These are phyloP conservation scores for Scortum barcoo DNA, from an alignment of 2,113 vertebrate species.

Conservation along the genomic window DNA sequence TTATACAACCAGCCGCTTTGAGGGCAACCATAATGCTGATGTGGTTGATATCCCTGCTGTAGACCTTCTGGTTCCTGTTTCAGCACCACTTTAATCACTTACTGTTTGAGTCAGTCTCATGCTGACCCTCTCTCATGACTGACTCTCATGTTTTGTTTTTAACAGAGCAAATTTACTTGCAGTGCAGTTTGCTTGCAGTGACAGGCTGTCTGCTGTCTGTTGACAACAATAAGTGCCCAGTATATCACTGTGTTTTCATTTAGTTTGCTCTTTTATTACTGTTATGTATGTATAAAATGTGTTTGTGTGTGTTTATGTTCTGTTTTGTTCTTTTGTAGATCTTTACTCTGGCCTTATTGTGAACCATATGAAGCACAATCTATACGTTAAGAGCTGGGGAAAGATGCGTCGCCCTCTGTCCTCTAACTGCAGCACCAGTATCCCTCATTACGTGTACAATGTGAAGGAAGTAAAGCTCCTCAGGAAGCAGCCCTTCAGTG, in stretches of 20 bases:
- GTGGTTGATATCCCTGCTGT: neutral
- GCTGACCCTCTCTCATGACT: too few relatives aligned
- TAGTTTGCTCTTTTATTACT: neutral
- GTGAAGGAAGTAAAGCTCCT: constrained; percentile 13
- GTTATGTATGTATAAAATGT: neutral
- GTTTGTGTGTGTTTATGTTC: neutral
- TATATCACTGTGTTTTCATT: neutral
- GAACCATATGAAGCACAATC: neutral
- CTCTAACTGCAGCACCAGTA: constrained; percentile 60
- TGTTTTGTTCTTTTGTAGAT: constrained; percentile 46
- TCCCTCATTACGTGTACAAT: constrained; percentile 59
- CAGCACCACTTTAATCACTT: neutral
- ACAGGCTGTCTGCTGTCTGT: neutral
- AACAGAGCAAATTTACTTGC: too few relatives aligned
- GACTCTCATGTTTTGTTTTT: too few relatives aligned
- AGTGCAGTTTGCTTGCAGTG: neutral
- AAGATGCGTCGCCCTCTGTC: neutral
- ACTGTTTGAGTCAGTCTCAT: neutral
- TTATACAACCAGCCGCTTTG: too few relatives aligned
- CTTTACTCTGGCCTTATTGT: constrained; percentile 70
- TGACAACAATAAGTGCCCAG: neutral
- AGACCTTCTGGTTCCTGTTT: neutral
- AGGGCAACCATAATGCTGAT: too few relatives aligned
- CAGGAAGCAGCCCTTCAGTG: rapidly evolving
- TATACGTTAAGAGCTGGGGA: constrained; percentile 72